Evolutionary conservation across 2,113 vertebrate genomes (phyloP), one percentile per base, ranked within the genome.

Genomic region (Myotis davidii): DNA sequence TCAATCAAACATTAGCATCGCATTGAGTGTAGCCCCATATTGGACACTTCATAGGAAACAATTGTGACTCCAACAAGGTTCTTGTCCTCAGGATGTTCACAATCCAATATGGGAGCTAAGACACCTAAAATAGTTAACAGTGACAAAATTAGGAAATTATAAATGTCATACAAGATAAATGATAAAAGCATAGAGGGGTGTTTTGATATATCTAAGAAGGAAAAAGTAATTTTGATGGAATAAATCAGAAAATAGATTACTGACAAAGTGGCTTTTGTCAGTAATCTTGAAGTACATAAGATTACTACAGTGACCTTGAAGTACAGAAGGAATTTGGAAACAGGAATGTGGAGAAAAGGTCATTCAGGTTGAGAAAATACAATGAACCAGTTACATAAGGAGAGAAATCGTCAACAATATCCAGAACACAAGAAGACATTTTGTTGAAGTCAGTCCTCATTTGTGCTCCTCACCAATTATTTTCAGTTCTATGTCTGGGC

Each of bases 241-340:
- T 85, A 77, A 9, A 79, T 83, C 48, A 91, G 34, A 79, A 86
- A 78, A 76, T 20, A 91, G 23, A 76, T 92, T 48, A 83, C 27
- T 70, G 48, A 89, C n/a, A 52, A 90, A 73, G 14, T 25, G 10
- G 21, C 20, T 94, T 94, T 67, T 90, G 17, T 45, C 45, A 45
- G 45, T 45, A 17, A 54, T 25, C 21, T 56, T 61, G 29, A 2
- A 70, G 17, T 25, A 37, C 5, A 29, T 18, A 23, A 56, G 25
- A 34, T 45, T 45, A 45, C 45, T 45, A 45, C 10, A 45, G 45
- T 45, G 29, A 54, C 29, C 21, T 56, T 61, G 29, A 2, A 70
- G 18, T 25, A 37, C 4, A 29, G 23, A 23, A 56, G 25, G 34
- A 39, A 88, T 10, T 48, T 91, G 61, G 14, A 90, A 91, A 94